Evolutionary conservation across 2,888 invertebrate species (phyloP).

Genomic region (Adineta ricciae): DNA sequence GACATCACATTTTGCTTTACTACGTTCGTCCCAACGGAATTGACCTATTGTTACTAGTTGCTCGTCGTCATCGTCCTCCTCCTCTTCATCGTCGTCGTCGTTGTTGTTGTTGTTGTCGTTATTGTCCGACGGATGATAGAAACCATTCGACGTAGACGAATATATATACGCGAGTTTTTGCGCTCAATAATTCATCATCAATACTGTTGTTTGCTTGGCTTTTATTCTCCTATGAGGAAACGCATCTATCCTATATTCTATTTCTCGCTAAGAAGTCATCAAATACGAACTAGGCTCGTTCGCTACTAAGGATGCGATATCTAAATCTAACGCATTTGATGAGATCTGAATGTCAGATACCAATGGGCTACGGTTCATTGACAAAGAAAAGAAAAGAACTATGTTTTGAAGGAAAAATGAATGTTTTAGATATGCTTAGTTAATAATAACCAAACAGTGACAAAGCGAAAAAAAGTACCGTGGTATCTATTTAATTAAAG

Average conservation of each 20-base stretch:
- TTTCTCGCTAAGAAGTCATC: not conserved
- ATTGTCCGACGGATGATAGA: not conserved
- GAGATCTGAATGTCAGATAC: not conserved
- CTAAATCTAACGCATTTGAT: not conserved
- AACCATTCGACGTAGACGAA: not conserved
- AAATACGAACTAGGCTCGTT: not conserved
- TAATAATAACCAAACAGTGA: not conserved
- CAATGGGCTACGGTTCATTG: not conserved
- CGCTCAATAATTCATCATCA: constrained; percentile 5
- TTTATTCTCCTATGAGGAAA: not conserved
- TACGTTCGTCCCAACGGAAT: not conserved
- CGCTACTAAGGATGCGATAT: not conserved
- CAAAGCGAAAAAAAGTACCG: too few relatives aligned
- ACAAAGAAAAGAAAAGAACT: not conserved
- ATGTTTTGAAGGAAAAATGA: not conserved
- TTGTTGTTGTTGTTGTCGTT: not conserved
- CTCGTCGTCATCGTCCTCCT: not conserved
- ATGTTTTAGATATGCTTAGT: not conserved
- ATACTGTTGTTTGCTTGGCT: not conserved
- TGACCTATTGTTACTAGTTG: not conserved
- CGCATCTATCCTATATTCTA: not conserved
- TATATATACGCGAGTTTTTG: not conserved
- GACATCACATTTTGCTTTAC: not conserved
- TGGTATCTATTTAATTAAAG: too few relatives aligned
- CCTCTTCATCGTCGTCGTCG: too few relatives aligned